Evolutionary conservation across 2,113 vertebrate genomes (phyloP), one percentile per base, ranked within the genome.

Genomic region (Hypomesus transpacificus): DNA sequence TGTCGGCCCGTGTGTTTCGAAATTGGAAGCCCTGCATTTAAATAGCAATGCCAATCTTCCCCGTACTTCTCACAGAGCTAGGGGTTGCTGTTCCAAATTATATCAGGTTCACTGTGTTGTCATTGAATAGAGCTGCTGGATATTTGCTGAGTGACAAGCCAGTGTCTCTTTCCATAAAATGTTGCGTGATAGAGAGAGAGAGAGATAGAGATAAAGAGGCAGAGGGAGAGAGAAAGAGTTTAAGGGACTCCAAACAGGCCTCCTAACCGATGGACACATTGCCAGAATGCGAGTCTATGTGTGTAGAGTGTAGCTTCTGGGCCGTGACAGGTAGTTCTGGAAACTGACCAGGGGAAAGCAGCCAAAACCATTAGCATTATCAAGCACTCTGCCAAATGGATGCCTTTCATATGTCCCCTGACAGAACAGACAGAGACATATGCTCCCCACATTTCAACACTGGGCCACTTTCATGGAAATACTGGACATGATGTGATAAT

Each of bases 361-460:
- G 75, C 75, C 72, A 73, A 68, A 65, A 73, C 67, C 69, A 82
- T 82, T 77, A 75, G 62, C 69, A 77, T 70, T 51, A 65, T 28
- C 60, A 50, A 24, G 52, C 56, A 24, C 54, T 66, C 53, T 77
- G 77, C 71, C 69, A 79, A 77, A 79, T 24, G 65, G 51, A 61
- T 53, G 64, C 26, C 52, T 54, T 56, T 69, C 17, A 28, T 56
- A 59, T 1, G 4, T 80, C 74, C 72, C 71, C 26, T 46, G 69
- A 75, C 57, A 68, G 28, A 64, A 78, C 75, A 66, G 6, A 56
- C 22, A 62, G 5, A 46, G 68, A 64, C 80, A 69, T 63, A 65
- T 31, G 53, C 52, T 68, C 68, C 34, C 28, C 54, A 56, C 66
- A 62, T 39, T 74, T 39, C 57, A 60, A 61, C 59, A 61, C 34